Percentiles rank a stretch among this genome's conserved stretches.
These are phyloP conservation scores for Mustela lutreola DNA, from an alignment of 2,113 vertebrate genomes.

Conservation along the genomic window DNA sequence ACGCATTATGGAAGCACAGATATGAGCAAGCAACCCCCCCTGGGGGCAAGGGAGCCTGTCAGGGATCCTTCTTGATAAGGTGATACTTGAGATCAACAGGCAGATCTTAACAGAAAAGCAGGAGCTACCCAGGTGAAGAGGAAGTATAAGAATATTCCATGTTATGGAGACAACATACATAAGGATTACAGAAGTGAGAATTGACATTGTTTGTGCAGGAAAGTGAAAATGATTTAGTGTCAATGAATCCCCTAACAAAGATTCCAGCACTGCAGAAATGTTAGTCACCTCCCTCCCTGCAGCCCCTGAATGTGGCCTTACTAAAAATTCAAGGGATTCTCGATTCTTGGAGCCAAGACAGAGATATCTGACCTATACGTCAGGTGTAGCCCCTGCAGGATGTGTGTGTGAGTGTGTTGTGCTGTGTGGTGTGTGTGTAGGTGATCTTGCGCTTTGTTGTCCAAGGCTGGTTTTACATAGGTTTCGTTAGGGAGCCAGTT, in stretches of 20 bases:
- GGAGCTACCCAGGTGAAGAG: background rate
- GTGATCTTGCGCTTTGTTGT: background rate
- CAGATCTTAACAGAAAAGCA: background rate
- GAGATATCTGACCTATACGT: background rate
- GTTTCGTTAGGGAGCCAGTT: conserved; percentile 60
- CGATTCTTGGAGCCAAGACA: background rate
- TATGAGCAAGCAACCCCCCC: too few relatives aligned
- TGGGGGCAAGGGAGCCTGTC: background rate
- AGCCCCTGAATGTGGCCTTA: background rate
- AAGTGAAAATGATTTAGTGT: background rate
- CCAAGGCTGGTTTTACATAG: conserved; percentile 15
- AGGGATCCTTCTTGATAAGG: background rate
- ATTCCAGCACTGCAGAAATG: background rate
- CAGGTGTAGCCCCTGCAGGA: too few relatives aligned
- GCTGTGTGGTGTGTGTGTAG: background rate
- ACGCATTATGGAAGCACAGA: background rate
- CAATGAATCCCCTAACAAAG: background rate
- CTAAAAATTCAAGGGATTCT: background rate
- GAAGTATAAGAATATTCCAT: background rate
- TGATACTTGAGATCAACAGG: background rate
- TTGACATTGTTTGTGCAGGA: background rate
- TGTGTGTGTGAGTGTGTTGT: background rate
- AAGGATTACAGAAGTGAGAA: background rate
- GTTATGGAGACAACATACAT: background rate
- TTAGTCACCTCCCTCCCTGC: background rate